These are phyloP conservation scores for Leguminivora glycinivorella DNA, from an alignment of 1,140 invertebrate genomes.

Conservation along the genomic window DNA sequence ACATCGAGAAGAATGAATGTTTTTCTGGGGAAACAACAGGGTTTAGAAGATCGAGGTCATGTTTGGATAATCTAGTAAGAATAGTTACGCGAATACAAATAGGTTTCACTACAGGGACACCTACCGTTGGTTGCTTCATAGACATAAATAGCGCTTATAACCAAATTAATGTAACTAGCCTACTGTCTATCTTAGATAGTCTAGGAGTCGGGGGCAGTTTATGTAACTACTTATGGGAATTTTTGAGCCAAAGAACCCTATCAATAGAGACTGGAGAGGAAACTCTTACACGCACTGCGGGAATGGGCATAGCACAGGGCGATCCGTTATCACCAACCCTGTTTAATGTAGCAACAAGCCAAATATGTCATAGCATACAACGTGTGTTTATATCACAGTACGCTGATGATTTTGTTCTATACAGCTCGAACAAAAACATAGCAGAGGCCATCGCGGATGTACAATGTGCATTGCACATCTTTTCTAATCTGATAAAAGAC, in stretches of 20 bases:
- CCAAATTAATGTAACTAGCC: neutral
- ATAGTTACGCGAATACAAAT: slow-evolving; percentile 34
- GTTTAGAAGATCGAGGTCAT: slow-evolving; percentile 14
- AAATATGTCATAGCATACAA: slow-evolving; percentile 28
- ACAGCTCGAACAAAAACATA: slow-evolving; percentile 21
- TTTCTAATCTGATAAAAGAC: neutral
- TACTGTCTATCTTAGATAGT: neutral
- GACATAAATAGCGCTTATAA: neutral
- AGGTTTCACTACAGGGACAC: slow-evolving; percentile 28
- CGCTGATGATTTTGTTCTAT: slow-evolving; percentile 36
- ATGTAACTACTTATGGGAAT: neutral
- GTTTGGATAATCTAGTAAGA: slow-evolving; percentile 33
- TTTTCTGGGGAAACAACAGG: slow-evolving; percentile 29
- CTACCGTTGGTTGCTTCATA: neutral
- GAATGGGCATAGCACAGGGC: slow-evolving; percentile 32
- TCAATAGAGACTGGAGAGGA: too few relatives aligned
- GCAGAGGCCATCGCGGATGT: slow-evolving; percentile 4
- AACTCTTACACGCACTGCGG: neutral
- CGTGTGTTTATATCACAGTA: slow-evolving; percentile 34
- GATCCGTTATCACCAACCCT: slow-evolving; percentile 31
- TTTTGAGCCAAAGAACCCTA: neutral
- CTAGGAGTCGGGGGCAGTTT: neutral
- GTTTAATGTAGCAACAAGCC: slow-evolving; percentile 29
- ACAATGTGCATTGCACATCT: neutral
- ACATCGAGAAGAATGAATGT: slow-evolving; percentile 34